These are phyloP conservation scores for Oncorhynchus masou DNA, from an alignment of 2,113 vertebrate species.

Conservation along the genomic window DNA sequence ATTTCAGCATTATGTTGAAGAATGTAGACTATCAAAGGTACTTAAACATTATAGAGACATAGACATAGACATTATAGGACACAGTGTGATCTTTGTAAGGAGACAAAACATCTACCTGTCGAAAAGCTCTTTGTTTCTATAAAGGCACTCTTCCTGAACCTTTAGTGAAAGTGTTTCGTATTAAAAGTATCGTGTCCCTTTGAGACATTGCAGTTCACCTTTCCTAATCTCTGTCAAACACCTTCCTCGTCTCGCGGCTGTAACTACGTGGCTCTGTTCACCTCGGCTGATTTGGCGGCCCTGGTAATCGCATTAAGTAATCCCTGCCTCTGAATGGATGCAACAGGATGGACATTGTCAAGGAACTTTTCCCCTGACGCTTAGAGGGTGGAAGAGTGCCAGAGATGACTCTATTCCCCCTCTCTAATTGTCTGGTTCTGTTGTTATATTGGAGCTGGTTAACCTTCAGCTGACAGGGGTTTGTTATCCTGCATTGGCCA, in stretches of 20 bases:
- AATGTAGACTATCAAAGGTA: too few relatives aligned
- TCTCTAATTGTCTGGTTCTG: slow-evolving; percentile 23
- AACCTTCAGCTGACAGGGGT: slow-evolving; percentile 46
- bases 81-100: not conserved
- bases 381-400: slow-evolving; percentile 46
- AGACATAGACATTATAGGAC: too few relatives aligned
- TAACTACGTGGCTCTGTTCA: slow-evolving; percentile 63
- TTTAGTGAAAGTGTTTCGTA: slow-evolving; percentile 1
- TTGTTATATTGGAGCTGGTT: slow-evolving; percentile 19
- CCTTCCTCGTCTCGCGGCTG: slow-evolving; percentile 54
- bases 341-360: slow-evolving; percentile 53
- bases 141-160: not conserved
- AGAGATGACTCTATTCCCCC: slow-evolving; percentile 32
- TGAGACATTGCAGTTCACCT: slow-evolving; percentile 55
- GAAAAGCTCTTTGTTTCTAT: not conserved
- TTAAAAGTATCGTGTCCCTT: slow-evolving; percentile 9
- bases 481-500: not conserved
- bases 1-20: too few relatives aligned
- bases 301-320: slow-evolving; percentile 69
- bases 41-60: not conserved
- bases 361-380: slow-evolving; percentile 45
- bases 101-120: not conserved
- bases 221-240: slow-evolving; percentile 62
- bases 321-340: slow-evolving; percentile 51
- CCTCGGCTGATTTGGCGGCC: slow-evolving; percentile 41